Base-by-base conservation (phyloP, 1,140 invertebrate genomes). In the Drosophila persimilis region DNA sequence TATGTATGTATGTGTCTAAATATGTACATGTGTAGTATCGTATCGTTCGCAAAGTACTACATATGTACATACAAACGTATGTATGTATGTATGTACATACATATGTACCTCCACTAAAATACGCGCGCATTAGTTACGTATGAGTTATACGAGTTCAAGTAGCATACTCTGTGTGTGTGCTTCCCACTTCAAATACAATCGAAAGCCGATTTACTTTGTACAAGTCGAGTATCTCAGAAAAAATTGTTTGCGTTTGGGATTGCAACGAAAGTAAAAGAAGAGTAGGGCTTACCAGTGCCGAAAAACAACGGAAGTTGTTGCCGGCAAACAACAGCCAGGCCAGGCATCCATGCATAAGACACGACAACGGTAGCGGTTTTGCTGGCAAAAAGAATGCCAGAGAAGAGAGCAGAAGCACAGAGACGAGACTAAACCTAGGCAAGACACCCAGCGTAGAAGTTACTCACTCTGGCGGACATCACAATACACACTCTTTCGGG, bases 141-240 rank as follows among this genome's bases (percentile, higher is more conserved):
- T 54, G 35, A 58, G 43, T 46, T 60, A 67, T 51, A 53, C 48
- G 45, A 51, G 62, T 53, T 66, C 41, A 73, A 67, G 61, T 58
- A 64, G 54, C 26, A 39, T 63, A 54, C 43, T 50, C 29, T n/a
- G 26, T 57, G 51, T 41, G 11, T 44, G 26, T 59, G 45, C 46
- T 52, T 26, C 47, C 57, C 58, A 77, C 67, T 72, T 77, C 57
- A 73, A 73, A 84, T 69, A 73, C 75, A 79, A 70, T 78, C 60
- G 65, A 85, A 85, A 79, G 80, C 79, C 73, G 79, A 83, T 85
- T 85, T 79, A 70, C 76, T 83, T 83, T 73, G 76, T 80, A 72
- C 60, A 67, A 75, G 57, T 65, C 63, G 54, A 85, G 69, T 85
- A 65, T 51, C 63, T 75, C 17, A 73, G 74, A 67, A 81, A 73